phyloP scores from a whole-genome alignment of 2,113 vertebrate species.

The Cavia porcellus region DNA sequence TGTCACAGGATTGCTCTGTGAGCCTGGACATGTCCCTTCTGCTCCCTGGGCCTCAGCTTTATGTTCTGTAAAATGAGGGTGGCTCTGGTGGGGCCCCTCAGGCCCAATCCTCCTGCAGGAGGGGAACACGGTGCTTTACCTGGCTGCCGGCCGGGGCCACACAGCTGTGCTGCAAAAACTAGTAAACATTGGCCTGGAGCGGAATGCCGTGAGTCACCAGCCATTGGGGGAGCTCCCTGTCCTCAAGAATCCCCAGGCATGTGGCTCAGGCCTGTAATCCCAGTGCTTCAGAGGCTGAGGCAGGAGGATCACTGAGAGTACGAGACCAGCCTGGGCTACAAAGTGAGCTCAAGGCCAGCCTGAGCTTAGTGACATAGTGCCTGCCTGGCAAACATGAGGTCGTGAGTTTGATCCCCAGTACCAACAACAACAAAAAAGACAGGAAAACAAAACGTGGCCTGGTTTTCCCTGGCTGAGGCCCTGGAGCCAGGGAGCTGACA shows the following conservation, averaged over 20 bases:
- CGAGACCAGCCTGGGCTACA: too few relatives aligned
- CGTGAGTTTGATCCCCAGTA: too few relatives aligned
- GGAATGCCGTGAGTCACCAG: conserved; percentile 88
- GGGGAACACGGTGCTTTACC: conserved; percentile 92
- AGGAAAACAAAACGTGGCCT: neutral
- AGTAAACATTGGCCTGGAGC: conserved; percentile 87
- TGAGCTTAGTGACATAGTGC: too few relatives aligned
- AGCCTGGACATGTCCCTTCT: neutral
- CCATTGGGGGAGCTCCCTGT: neutral
- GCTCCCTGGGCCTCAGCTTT: conserved; percentile 3
- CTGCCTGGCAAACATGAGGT: too few relatives aligned
- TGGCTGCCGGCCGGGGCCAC: conserved; percentile 91
- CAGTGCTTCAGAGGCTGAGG: too few relatives aligned
- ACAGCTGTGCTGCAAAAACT: conserved; percentile 89
- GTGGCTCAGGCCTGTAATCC: too few relatives aligned
- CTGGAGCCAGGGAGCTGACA: neutral
- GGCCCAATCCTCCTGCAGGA: conserved; percentile 85
- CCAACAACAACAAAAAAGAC: too few relatives aligned
- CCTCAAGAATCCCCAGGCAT: neutral
- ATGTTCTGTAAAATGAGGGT: neutral
- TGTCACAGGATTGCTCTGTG: neutral
- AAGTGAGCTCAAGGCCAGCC: too few relatives aligned
- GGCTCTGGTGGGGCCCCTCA: accelerated
- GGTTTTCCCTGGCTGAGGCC: neutral
- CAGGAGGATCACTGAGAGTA: too few relatives aligned